Percentiles rank a stretch among this genome's conserved stretches.
Evolutionary conservation across 2,888 invertebrate species (phyloP).

Genomic region (Diplolepis rosae): DNA sequence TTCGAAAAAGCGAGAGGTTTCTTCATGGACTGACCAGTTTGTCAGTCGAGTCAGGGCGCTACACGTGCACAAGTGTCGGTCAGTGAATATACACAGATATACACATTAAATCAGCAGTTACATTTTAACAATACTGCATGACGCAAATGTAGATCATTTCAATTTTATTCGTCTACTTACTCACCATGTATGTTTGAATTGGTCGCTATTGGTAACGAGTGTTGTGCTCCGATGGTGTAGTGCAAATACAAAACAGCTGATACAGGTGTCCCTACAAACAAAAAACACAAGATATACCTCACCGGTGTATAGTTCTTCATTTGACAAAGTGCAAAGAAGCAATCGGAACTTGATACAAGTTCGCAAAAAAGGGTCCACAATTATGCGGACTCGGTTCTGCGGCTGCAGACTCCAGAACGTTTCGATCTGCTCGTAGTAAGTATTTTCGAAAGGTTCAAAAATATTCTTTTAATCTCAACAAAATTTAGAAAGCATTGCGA

Average conservation of each 20-base stretch:
- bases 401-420: conserved; percentile 51
- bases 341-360: neutral
- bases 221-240: conserved; percentile 59
- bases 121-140: neutral
- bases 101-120: neutral
- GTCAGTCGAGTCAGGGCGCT: conserved; percentile 18
- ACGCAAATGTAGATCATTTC: neutral
- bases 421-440: conserved; percentile 58
- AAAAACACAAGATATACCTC: neutral
- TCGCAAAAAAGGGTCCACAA: conserved; percentile 42
- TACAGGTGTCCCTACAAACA: neutral
- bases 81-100: conserved; percentile 14
- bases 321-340: neutral
- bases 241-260: conserved; percentile 34
- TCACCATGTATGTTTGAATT: conserved; percentile 21
- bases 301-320: conserved; percentile 13
- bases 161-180: neutral
- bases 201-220: conserved; percentile 59
- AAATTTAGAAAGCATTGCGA: too few relatives aligned
- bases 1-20: conserved; percentile 27
- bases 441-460: neutral
- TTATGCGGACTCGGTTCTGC: conserved; percentile 57
- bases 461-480: too few relatives aligned
- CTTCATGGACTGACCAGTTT: conserved; percentile 11
- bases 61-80: neutral